Conservation (phyloP, 2,113 vertebrate genomes). For the Hoplias malabaricus region DNA sequence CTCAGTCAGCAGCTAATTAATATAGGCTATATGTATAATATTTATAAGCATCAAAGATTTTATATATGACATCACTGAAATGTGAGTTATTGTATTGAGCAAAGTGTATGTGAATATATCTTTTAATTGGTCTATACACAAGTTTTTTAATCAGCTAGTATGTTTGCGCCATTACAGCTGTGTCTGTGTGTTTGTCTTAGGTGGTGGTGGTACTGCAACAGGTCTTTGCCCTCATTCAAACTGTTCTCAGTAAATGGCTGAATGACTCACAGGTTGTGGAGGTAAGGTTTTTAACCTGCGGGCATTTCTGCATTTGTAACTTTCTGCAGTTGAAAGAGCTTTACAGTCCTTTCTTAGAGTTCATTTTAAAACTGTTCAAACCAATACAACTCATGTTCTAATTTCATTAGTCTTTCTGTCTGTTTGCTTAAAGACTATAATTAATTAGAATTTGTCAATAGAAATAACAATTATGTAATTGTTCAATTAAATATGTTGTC, state of each 20-base stretch:
- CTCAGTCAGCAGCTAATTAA: no score
- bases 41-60: no score
- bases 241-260: slow-evolving; percentile 96
- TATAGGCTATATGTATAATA: no score
- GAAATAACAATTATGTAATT: not conserved
- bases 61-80: no score
- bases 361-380: not conserved
- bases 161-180: not conserved
- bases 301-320: not conserved
- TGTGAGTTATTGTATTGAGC: no score
- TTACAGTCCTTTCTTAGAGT: not conserved
- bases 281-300: slow-evolving; percentile 71
- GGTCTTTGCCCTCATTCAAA: slow-evolving; percentile 98
- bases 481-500: not conserved
- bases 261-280: slow-evolving; percentile 98
- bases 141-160: no score
- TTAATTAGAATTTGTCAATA: no score
- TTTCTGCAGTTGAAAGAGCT: not conserved
- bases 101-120: no score
- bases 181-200: slow-evolving; percentile 64
- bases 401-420: not conserved
- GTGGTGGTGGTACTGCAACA: slow-evolving; percentile 98
- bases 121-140: no score
- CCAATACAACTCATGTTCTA: not conserved
- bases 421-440: not conserved